phyloP scores from a whole-genome alignment of 2,888 invertebrate genomes.

The Coenonympha glycerion region DNA sequence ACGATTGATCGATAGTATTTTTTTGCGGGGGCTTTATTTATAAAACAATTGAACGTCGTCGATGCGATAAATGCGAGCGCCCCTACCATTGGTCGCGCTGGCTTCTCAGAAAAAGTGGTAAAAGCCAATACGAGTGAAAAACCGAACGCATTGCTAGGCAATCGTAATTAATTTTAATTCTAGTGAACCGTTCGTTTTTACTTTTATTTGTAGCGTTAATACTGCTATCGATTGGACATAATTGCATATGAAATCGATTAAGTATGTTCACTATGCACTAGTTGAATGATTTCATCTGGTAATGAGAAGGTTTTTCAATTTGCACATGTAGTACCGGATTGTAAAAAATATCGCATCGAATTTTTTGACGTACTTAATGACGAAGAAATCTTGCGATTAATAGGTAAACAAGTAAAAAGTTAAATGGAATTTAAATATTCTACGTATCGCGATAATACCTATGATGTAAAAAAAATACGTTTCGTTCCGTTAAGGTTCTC shows the following conservation, averaged over 20 bases:
- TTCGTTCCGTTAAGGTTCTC: no score
- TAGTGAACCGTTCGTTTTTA: slow-evolving; percentile 29
- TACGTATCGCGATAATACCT: neutral
- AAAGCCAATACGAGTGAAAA: slow-evolving; percentile 34
- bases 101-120: slow-evolving; percentile 40
- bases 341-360: neutral
- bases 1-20: slow-evolving; percentile 76
- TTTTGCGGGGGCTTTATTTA: slow-evolving; percentile 72
- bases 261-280: slow-evolving; percentile 20
- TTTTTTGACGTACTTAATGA: neutral
- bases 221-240: slow-evolving; percentile 24
- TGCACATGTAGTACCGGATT: neutral
- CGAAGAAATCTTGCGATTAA: neutral
- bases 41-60: slow-evolving; percentile 73
- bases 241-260: slow-evolving; percentile 25
- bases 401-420: neutral
- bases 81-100: slow-evolving; percentile 54
- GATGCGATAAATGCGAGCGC: slow-evolving; percentile 61
- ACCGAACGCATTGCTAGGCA: slow-evolving; percentile 30
- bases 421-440: neutral
- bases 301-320: slow-evolving; percentile 7
- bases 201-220: slow-evolving; percentile 24
- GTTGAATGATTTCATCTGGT: slow-evolving; percentile 16
- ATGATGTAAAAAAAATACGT: no score
- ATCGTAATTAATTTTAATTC: slow-evolving; percentile 34